Evolutionary conservation across 2,797 vertebrate genomes (phyloP).

Genomic region (Pseudomugil tenellus): DNA sequence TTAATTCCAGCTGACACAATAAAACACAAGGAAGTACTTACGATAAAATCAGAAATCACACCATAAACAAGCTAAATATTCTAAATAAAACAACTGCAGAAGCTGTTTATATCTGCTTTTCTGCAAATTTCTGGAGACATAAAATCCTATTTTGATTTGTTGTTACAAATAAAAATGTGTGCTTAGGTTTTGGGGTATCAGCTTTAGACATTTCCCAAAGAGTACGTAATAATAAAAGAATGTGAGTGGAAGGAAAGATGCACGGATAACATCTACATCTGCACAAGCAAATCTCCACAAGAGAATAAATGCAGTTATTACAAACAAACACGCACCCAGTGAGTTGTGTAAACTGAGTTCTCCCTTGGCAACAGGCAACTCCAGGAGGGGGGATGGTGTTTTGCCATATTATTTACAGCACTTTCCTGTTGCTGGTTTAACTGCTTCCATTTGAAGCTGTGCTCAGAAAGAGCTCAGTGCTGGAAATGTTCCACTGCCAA

Average conservation of each 20-base stretch:
- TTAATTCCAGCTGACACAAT: conserved; percentile 28
- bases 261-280: conserved; percentile 68
- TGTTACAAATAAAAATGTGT: conserved; percentile 35
- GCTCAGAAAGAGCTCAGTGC: conserved; percentile 68
- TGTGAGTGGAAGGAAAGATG: conserved; percentile 15
- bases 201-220: conserved; percentile 39
- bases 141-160: conserved; percentile 38
- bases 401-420: conserved; percentile 80
- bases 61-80: conserved; percentile 41
- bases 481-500: conserved; percentile 80
- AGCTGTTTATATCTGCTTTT: conserved; percentile 21
- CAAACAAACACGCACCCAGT: conserved; percentile 43
- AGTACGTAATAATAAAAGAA: conserved; percentile 37
- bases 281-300: too few species aligned
- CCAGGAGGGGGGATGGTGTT: conserved; percentile 62
- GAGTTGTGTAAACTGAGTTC: conserved; percentile 41
- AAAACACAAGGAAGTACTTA: conserved; percentile 46
- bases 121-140: conserved; percentile 15
- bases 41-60: conserved; percentile 42
- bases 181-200: conserved; percentile 33
- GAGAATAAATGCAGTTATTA: too few species aligned
- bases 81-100: conserved; percentile 28
- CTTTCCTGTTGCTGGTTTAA: conserved; percentile 85
- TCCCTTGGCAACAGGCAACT: conserved; percentile 59
- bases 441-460: conserved; percentile 75